A percentile compares a stretch with the other conserved stretches of the same genome.
These are phyloP conservation scores for Rhynchotus rufescens DNA, from an alignment of 2,797 vertebrate species.

Conservation along the genomic window DNA sequence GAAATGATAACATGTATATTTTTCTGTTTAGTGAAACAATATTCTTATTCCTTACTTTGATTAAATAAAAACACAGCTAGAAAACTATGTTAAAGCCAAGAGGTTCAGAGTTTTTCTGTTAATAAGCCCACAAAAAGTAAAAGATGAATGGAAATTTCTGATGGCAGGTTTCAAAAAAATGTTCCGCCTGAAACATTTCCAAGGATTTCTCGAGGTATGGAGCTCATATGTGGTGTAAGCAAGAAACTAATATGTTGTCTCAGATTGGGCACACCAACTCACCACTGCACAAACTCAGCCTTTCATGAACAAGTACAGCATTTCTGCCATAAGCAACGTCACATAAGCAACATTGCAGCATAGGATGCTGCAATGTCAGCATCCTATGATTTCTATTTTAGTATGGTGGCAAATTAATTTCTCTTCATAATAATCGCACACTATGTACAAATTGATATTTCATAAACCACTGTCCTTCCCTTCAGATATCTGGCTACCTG, in stretches of 20 bases:
- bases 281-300: not conserved
- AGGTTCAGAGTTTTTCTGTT: not conserved
- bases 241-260: not conserved
- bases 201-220: not conserved
- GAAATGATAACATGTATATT: too few relatives aligned
- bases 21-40: too few relatives aligned
- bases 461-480: not conserved
- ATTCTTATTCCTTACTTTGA: too few relatives aligned
- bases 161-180: not conserved
- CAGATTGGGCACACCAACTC: not conserved
- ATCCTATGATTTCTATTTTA: not conserved
- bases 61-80: not conserved
- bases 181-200: not conserved
- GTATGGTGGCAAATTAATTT: not conserved
- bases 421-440: not conserved
- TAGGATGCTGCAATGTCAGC: not conserved
- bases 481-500: constrained; percentile 74
- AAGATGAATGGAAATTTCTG: not conserved
- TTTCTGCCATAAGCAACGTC: not conserved
- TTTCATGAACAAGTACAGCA: not conserved
- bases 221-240: not conserved
- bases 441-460: not conserved
- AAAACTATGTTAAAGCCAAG: not conserved
- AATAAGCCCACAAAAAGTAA: not conserved
- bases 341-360: too few relatives aligned